Evolutionary conservation across 2,113 vertebrate genomes (phyloP).

Genomic region (Rhabdomys dilectus): DNA sequence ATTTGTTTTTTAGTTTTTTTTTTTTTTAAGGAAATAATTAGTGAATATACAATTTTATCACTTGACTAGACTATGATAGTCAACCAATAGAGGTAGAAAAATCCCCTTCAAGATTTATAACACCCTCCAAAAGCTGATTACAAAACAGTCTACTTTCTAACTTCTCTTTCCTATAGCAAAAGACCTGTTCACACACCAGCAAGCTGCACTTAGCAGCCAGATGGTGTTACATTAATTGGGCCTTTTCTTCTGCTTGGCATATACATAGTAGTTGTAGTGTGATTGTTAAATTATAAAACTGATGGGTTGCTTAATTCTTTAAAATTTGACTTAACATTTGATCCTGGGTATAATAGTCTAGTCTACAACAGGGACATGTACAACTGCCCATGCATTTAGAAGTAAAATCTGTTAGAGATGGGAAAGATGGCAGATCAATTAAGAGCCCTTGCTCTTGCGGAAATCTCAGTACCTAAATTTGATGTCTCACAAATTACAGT

Average conservation of each 20-base stretch:
- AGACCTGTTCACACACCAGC: not conserved
- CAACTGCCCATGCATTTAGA: slow-evolving; percentile 14
- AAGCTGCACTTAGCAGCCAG: not conserved
- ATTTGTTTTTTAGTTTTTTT: no score
- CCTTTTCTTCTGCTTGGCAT: not conserved
- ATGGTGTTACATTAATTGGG: not conserved
- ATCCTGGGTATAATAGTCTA: slow-evolving; percentile 1
- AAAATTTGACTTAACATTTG: not conserved
- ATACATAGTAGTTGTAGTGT: not conserved
- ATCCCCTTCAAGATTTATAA: not conserved
- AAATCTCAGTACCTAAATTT: not conserved
- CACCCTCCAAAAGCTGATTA: not conserved
- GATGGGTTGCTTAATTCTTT: not conserved
- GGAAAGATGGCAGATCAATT: not conserved
- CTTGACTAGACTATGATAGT: not conserved
- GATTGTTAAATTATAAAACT: slow-evolving; percentile 30
- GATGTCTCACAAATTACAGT: not conserved
- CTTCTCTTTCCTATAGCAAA: not conserved
- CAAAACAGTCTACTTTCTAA: not conserved
- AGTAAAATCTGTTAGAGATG: not conserved
- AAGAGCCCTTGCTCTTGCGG: not conserved
- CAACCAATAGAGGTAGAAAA: not conserved
- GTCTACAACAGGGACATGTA: not conserved
- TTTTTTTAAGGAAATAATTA: not conserved
- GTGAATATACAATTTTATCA: not conserved